A percentile compares a stretch with the other conserved stretches of the same genome.
These are phyloP conservation scores for Bradynema listronoti DNA, from an alignment of 1,140 invertebrate genomes.

Conservation along the genomic window DNA sequence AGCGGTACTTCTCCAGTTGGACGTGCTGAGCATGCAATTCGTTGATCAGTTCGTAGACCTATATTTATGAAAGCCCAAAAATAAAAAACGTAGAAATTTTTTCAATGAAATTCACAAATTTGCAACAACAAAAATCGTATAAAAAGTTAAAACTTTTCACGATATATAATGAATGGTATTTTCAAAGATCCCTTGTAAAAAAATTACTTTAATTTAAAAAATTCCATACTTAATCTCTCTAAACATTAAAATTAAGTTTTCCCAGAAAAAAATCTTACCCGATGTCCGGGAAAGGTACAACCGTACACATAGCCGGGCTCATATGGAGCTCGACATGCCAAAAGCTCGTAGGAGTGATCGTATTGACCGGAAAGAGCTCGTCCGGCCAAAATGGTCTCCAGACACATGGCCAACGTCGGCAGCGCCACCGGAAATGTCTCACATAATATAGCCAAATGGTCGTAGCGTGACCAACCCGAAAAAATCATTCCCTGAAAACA, in stretches of 20 bases:
- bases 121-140: too few relatives aligned
- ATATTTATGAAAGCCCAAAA: neutral
- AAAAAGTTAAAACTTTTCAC: too few relatives aligned
- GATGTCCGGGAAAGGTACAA: slow-evolving; percentile 34
- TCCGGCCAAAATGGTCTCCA: slow-evolving; percentile 52
- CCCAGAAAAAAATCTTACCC: too few relatives aligned
- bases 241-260: too few relatives aligned
- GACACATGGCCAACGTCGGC: slow-evolving; percentile 66
- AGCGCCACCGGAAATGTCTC: slow-evolving; percentile 75
- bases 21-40: slow-evolving; percentile 20
- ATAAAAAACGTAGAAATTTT: neutral
- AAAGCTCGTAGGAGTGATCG: slow-evolving; percentile 19
- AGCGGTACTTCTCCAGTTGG: slow-evolving; percentile 36
- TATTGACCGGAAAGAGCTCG: slow-evolving; percentile 21
- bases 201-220: too few relatives aligned
- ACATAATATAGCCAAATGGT: slow-evolving; percentile 84
- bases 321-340: slow-evolving; percentile 19
- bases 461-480: slow-evolving; percentile 64
- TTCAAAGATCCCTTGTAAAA: too few relatives aligned
- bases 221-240: too few relatives aligned
- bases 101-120: too few relatives aligned
- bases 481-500: slow-evolving; percentile 48
- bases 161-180: too few relatives aligned
- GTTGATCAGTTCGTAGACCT: slow-evolving; percentile 46
- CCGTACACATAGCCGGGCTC: slow-evolving; percentile 30